Percentiles rank a stretch among this genome's conserved stretches.
phyloP scores from a whole-genome alignment of 2,888 invertebrate species.

The Apantesis nais region DNA sequence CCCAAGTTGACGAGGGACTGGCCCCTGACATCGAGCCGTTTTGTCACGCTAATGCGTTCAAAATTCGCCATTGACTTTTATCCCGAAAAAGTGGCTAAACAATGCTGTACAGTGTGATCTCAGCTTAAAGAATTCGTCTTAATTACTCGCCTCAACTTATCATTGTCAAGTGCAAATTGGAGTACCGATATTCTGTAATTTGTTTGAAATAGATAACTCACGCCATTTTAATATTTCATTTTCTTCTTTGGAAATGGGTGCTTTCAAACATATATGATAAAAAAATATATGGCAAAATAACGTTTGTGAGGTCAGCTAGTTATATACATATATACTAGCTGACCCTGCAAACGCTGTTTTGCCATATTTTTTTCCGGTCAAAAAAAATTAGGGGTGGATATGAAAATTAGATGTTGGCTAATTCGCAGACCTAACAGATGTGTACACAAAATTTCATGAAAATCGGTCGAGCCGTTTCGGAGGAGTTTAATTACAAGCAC shows the following conservation, averaged over 20 bases:
- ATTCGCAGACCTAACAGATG: too few relatives aligned
- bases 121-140: conserved; percentile 46
- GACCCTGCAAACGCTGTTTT: too few relatives aligned
- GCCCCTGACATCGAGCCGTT: conserved; percentile 50
- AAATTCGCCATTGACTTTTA: conserved; percentile 46
- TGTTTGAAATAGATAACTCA: conserved; percentile 32
- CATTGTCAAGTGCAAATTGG: conserved; percentile 57
- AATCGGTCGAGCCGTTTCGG: too few relatives aligned
- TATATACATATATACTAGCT: too few relatives aligned
- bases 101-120: conserved; percentile 21
- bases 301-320: too few relatives aligned
- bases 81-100: conserved; percentile 36
- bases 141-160: conserved; percentile 56
- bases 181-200: conserved; percentile 42
- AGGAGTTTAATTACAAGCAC: too few relatives aligned
- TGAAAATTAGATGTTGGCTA: too few relatives aligned
- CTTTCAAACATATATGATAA: background rate
- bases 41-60: conserved; percentile 56
- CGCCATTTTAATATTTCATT: conserved; percentile 2
- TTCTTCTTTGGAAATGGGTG: background rate
- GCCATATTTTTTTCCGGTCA: too few relatives aligned
- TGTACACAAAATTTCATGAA: too few relatives aligned
- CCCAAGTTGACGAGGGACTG: conserved; percentile 48
- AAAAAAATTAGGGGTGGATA: too few relatives aligned
- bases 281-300: too few relatives aligned